Evolutionary conservation across 2,797 vertebrate species (phyloP).

Genomic region (Choloepus didactylus): DNA sequence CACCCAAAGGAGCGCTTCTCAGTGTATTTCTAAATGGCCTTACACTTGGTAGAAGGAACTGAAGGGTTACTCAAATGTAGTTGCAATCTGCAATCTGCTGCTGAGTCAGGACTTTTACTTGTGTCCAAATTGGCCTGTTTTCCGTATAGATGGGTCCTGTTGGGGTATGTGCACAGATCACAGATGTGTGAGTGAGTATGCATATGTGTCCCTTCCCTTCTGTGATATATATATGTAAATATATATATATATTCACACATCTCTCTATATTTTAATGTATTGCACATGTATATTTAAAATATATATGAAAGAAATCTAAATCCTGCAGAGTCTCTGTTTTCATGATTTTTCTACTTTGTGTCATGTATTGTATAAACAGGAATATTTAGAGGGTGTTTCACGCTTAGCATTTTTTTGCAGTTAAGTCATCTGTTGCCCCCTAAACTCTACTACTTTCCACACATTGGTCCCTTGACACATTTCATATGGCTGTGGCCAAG

Average conservation of each 20-base stretch:
- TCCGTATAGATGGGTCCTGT: slow-evolving; percentile 79
- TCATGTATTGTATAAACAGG: slow-evolving; percentile 73
- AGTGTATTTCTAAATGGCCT: slow-evolving; percentile 82
- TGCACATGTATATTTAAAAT: slow-evolving; percentile 86
- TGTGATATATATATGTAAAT: slow-evolving; percentile 66
- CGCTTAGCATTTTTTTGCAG: slow-evolving; percentile 70
- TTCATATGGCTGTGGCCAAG: slow-evolving; percentile 57
- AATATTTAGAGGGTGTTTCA: slow-evolving; percentile 77
- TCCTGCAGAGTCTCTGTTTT: slow-evolving; percentile 79
- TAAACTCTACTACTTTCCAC: slow-evolving; percentile 67
- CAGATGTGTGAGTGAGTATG: slow-evolving; percentile 74
- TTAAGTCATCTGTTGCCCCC: slow-evolving; percentile 71
- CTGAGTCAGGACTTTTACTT: slow-evolving; percentile 78
- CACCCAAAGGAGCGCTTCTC: slow-evolving; percentile 77
- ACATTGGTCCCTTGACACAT: slow-evolving; percentile 68
- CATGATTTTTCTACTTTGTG: slow-evolving; percentile 81
- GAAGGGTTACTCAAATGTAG: slow-evolving; percentile 75
- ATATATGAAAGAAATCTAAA: slow-evolving; percentile 83
- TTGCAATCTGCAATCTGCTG: slow-evolving; percentile 73
- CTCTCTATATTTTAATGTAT: slow-evolving; percentile 86
- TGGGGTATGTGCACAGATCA: slow-evolving; percentile 71
- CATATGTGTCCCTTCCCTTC: slow-evolving; percentile 76
- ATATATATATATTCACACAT: slow-evolving; percentile 79
- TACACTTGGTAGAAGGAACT: slow-evolving; percentile 78
- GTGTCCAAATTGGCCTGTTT: slow-evolving; percentile 81